These are phyloP conservation scores for Volucella zonaria DNA, from an alignment of 2,888 invertebrate genomes.

Conservation along the genomic window DNA sequence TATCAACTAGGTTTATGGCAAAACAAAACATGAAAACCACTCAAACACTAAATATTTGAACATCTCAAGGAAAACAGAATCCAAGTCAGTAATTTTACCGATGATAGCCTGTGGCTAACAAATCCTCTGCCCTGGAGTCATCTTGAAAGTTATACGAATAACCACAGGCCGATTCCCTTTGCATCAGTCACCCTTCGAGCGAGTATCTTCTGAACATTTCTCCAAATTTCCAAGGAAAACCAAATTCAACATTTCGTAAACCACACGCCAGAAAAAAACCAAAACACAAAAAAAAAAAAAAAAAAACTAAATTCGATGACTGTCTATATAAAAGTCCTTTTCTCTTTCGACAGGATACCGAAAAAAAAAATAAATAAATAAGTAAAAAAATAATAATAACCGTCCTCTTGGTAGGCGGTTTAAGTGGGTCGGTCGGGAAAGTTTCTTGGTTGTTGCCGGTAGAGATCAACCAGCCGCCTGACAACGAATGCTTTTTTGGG, in stretches of 20 bases:
- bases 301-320: background rate
- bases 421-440: background rate
- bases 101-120: no score
- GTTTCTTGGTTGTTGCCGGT: background rate
- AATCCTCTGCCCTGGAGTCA: conserved; percentile 18
- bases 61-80: no score
- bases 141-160: conserved; percentile 14
- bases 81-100: no score
- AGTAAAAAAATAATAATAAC: no score
- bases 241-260: conserved; percentile 13
- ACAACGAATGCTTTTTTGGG: conserved; percentile 31
- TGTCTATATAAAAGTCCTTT: conserved; percentile 1
- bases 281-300: background rate
- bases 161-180: background rate
- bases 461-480: background rate
- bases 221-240: background rate
- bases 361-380: background rate
- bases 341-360: conserved; percentile 19
- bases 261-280: conserved; percentile 15
- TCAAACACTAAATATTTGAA: no score
- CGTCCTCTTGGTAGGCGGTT: conserved; percentile 3
- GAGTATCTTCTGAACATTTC: background rate
- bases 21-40: no score
- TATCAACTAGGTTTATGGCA: no score
- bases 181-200: background rate